Base-by-base conservation (phyloP, 1,140 invertebrate species). In the Idris sp. region DNA sequence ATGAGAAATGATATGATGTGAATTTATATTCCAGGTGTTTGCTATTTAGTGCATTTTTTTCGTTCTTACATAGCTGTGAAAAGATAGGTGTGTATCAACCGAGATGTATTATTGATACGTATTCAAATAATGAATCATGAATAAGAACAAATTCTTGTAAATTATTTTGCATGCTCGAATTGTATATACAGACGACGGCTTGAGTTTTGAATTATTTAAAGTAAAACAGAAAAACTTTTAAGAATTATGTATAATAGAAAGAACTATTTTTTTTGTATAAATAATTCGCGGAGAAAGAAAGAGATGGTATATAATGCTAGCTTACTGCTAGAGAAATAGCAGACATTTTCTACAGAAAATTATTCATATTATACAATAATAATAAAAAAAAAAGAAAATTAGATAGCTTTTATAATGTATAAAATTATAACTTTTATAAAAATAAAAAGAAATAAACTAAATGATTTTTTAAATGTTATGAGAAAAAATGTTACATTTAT, bases 61-160 rank as follows among this genome's bases (percentile, higher is more conserved):
- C n/a, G n/a, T n/a, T n/a, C n/a, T n/a, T n/a, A n/a, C n/a, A n/a
- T n/a, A n/a, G n/a, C n/a, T n/a, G n/a, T n/a, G 19, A 22, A 22
- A 22, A 22, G 19, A 6, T 22, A 22, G 6, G 13, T n/a, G 6
- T 22, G 19, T 22, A 22, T 22, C n/a, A n/a, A n/a, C 33, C 25
- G n/a, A 43, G 8, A 46, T 46, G 15, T n/a, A 49, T 51, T 51
- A 51, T 51, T 25, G 19, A 51, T 36, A 22, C 1, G n/a, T n/a
- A 10, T 33, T 49, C 18, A 16, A 33, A 49, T 49, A 49, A 35
- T 33, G 11, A 49, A 49, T 35, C 18, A 35, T 35, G 44, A 49
- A 11, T 10, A 25, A n/a, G 46, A 36, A 36, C 3, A 26, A 36
- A 36, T 36, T 35, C 16, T 51, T 36, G 31, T 51, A 36, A 25